These are phyloP conservation scores for Geothlypis trichas DNA, from an alignment of 2,113 vertebrate species.

Conservation along the genomic window DNA sequence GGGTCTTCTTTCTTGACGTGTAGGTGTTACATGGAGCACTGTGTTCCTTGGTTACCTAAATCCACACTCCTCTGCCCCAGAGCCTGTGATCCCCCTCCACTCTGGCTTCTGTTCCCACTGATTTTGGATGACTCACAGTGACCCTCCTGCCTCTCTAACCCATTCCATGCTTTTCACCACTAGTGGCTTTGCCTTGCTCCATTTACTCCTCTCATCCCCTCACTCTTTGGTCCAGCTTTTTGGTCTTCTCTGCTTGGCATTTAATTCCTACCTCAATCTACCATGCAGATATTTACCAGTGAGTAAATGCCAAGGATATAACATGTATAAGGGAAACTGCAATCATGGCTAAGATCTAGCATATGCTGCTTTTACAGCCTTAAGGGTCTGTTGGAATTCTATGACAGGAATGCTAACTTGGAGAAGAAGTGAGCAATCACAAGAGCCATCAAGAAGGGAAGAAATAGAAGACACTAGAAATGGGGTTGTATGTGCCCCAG, in stretches of 20 bases:
- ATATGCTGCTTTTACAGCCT: neutral
- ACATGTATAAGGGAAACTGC: neutral
- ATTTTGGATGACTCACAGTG: fast-evolving
- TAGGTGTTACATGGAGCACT: neutral
- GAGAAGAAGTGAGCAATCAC: neutral
- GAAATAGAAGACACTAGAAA: neutral
- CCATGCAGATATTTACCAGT: neutral
- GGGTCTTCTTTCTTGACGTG: neutral
- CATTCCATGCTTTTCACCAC: neutral
- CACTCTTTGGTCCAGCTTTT: neutral
- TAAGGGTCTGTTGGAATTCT: neutral
- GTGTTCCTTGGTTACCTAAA: neutral
- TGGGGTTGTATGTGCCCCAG: neutral
- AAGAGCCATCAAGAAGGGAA: neutral
- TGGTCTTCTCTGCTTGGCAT: neutral
- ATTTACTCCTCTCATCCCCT: neutral
- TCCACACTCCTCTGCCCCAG: fast-evolving
- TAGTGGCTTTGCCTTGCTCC: neutral
- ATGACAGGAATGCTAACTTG: neutral
- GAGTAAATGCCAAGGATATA: neutral
- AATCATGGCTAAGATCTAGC: neutral
- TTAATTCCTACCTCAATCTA: neutral
- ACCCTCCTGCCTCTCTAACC: neutral
- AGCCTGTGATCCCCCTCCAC: neutral
- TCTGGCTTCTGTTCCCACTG: neutral